Conservation (phyloP, 2,888 invertebrate species). For the Sarcophaga subvicina region DNA sequence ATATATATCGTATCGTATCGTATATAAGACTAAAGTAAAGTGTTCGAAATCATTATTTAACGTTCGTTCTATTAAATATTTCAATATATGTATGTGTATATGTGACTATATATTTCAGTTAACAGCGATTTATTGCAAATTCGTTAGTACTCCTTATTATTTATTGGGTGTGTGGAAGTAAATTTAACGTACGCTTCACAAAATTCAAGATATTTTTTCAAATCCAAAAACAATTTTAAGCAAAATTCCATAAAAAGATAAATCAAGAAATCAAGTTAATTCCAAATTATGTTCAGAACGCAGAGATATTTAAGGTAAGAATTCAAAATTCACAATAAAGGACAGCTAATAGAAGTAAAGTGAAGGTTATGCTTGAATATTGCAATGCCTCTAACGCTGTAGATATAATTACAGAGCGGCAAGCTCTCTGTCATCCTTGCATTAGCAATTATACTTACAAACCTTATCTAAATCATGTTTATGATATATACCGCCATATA, state of each 20-base stretch:
- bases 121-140: conserved; percentile 46
- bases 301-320: conserved; percentile 32
- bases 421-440: too few relatives aligned
- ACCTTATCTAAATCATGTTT: too few relatives aligned
- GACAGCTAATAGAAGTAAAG: background rate
- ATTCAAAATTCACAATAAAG: background rate
- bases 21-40: too few relatives aligned
- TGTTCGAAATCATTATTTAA: too few relatives aligned
- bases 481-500: too few relatives aligned
- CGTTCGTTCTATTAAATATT: too few relatives aligned
- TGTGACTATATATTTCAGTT: conserved; percentile 29
- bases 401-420: too few relatives aligned
- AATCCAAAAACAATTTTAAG: background rate
- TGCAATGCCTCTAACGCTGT: too few relatives aligned
- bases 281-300: background rate
- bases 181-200: background rate
- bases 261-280: background rate
- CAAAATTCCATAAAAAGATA: conserved; percentile 3
- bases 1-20: too few relatives aligned
- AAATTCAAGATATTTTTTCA: conserved; percentile 11
- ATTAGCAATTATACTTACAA: too few relatives aligned
- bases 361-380: background rate
- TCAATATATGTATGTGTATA: too few relatives aligned
- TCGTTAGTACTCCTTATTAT: conserved; percentile 51
- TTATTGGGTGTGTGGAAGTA: conserved; percentile 57